A percentile compares a stretch with the other conserved stretches of the same genome.
These are phyloP conservation scores for Panagrolaimus sp. DNA, from an alignment of 1,140 invertebrate species.

Conservation along the genomic window DNA sequence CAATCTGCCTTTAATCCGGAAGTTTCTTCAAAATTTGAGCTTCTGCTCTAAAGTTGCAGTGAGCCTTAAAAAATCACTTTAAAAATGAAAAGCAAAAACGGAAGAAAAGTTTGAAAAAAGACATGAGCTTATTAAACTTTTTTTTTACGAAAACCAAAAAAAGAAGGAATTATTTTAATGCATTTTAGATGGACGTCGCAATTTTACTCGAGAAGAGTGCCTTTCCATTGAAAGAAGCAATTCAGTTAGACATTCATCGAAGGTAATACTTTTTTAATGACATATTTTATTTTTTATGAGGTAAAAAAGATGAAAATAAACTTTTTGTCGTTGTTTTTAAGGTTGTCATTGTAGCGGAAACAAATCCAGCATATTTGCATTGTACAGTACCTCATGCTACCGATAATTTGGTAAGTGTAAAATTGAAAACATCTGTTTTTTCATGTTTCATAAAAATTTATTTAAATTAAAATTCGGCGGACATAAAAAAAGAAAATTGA, in stretches of 20 bases:
- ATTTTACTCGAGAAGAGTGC: conserved; percentile 13
- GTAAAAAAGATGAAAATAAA: background rate
- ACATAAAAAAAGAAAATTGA: background rate
- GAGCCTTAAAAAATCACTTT: no score
- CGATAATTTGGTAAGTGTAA: conserved; percentile 18
- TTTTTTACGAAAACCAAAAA: background rate
- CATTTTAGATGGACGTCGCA: conserved; percentile 1
- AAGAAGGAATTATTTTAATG: background rate
- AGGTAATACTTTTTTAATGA: background rate
- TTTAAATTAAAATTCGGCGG: no score
- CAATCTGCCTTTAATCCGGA: background rate
- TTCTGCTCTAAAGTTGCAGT: no score
- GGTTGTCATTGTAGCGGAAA: conserved; percentile 17
- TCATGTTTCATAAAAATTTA: no score
- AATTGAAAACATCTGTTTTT: no score
- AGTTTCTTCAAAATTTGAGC: background rate
- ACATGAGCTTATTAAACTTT: no score
- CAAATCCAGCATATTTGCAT: conserved; percentile 19
- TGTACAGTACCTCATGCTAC: conserved; percentile 17
- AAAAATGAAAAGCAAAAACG: no score
- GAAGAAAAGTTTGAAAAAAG: no score
- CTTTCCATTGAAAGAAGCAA: conserved; percentile 10
- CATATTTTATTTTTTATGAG: background rate
- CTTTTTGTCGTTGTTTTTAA: background rate
- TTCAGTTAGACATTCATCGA: conserved; percentile 2